Base-by-base conservation (phyloP, 2,888 invertebrate species). In the Sclerodermus sp. region DNA sequence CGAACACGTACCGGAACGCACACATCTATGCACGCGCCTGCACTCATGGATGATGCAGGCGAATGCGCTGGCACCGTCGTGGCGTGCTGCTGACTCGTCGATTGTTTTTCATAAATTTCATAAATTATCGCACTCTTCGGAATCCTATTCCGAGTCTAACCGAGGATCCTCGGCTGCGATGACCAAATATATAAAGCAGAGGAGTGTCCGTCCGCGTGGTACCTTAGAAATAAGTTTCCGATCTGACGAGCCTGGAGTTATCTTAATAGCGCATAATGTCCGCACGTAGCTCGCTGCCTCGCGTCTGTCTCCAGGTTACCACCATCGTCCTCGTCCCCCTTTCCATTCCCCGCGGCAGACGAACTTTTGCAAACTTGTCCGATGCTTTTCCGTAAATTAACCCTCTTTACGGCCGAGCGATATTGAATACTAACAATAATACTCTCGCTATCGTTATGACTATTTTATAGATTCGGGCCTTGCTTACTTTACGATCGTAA, bases 341-440 rank as follows among this genome's bases (percentile, higher is more conserved):
- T 30, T 6, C 10, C 30, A 30, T 9, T 10, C 10, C 45, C 36
- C 15, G 29, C 45, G 23, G 42, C 47, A 42, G 36, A 31, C 30
- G 30, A 8, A 30, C n/a, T n/a, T n/a, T n/a, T n/a, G n/a, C n/a
- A n/a, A n/a, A n/a, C n/a, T n/a, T n/a, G 30, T 10, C 8, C 51
- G 51, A 62, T 50, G 57, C 55, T 39, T 53, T 63, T 57, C 64
- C 51, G 64, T 67, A 67, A 70, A 62, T 68, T 55, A 55, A 45
- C 40, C 45, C 29, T 50, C 47, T 68, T 68, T 64, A 67, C 64
- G 67, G 58, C 62, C 60, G 50, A 51, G 45, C 53, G 58, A 62
- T 62, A 63, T 64, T 67, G 62, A 62, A 65, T 70, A 67, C 66
- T 60, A 68, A 66, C 59, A 64, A 66, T 55, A 67, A 66, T 51